A percentile compares a stretch with the other conserved stretches of the same genome.
These are phyloP conservation scores for Cyprinodon tularosa DNA, from an alignment of 2,113 vertebrate genomes.

Conservation along the genomic window DNA sequence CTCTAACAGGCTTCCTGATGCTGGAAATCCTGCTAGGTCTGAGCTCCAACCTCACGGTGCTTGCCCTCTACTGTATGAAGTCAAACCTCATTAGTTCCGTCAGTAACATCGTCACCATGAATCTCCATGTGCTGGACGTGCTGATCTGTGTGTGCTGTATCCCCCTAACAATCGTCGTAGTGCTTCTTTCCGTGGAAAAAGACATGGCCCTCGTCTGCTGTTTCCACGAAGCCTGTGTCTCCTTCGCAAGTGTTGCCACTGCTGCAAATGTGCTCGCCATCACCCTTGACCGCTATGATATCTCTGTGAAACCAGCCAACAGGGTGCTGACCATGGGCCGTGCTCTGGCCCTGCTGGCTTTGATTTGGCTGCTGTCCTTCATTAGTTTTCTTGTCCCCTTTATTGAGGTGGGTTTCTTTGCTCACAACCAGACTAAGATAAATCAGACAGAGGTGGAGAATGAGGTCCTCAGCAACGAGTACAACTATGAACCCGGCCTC, in stretches of 20 bases:
- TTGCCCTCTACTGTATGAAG: slow-evolving; percentile 99
- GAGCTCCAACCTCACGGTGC: slow-evolving; percentile 97
- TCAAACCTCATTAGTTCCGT: slow-evolving; percentile 98
- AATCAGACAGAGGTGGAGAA: slow-evolving; percentile 88
- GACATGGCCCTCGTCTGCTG: slow-evolving; percentile 95
- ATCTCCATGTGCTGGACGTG: slow-evolving; percentile 96
- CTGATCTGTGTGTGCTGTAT: slow-evolving; percentile 97
- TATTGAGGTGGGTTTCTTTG: slow-evolving; percentile 96
- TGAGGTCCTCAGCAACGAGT: slow-evolving; percentile 83
- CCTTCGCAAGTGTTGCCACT: slow-evolving; percentile 95
- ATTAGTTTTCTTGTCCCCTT: slow-evolving; percentile 96
- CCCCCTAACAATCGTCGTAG: slow-evolving; percentile 94
- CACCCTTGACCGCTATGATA: slow-evolving; percentile 96
- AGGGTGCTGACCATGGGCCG: slow-evolving; percentile 96
- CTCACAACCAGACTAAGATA: slow-evolving; percentile 82
- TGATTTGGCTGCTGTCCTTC: slow-evolving; percentile 95
- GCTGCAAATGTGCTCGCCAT: slow-evolving; percentile 97
- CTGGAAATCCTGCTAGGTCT: slow-evolving; percentile 97
- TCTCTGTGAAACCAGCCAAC: slow-evolving; percentile 97
- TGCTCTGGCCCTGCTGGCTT: slow-evolving; percentile 89
- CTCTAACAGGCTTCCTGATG: slow-evolving; percentile 96
- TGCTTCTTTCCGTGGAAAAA: slow-evolving; percentile 90
- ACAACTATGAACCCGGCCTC: slow-evolving; percentile 92
- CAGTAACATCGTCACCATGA: slow-evolving; percentile 99
- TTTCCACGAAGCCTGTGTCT: slow-evolving; percentile 99